phyloP scores from a whole-genome alignment of 92 coral and sea anemone genomes.

The Palythoa grandiflora region DNA sequence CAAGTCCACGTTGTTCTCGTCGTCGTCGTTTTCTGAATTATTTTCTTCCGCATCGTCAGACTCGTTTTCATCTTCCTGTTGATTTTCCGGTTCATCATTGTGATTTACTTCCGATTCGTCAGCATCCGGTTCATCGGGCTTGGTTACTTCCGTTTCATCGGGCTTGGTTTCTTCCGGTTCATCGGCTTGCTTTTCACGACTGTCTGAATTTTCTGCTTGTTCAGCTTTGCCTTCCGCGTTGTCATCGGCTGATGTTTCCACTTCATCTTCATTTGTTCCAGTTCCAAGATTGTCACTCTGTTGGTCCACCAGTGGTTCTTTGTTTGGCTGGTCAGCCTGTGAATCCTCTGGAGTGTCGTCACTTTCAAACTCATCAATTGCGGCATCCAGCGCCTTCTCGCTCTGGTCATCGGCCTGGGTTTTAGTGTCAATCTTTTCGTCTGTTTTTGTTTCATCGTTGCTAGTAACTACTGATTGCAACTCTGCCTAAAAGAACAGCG shows the following conservation, averaged over 20 bases:
- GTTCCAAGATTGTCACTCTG: neutral
- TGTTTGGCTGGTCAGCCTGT: neutral
- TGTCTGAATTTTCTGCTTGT: neutral
- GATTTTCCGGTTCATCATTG: neutral
- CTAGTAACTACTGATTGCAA: neutral
- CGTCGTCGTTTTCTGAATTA: neutral
- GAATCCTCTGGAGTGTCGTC: conserved; percentile 31
- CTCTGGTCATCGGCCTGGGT: conserved; percentile 20
- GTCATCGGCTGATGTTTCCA: neutral
- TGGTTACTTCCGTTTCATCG: neutral
- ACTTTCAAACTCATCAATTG: conserved; percentile 34
- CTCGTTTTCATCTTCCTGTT: neutral
- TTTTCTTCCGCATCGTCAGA: neutral
- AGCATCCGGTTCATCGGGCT: neutral
- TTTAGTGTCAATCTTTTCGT: neutral
- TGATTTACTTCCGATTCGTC: neutral
- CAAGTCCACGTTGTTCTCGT: neutral
- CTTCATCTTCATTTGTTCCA: neutral
- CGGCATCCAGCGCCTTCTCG: conserved; percentile 25
- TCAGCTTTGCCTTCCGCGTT: neutral
- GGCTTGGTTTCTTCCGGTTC: neutral
- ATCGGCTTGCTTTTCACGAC: neutral
- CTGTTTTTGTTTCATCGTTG: neutral
- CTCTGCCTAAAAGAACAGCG: neutral
- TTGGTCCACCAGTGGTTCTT: neutral